Evolutionary conservation across 2,797 vertebrate species (phyloP).

Genomic region (Telmatherina bonti): DNA sequence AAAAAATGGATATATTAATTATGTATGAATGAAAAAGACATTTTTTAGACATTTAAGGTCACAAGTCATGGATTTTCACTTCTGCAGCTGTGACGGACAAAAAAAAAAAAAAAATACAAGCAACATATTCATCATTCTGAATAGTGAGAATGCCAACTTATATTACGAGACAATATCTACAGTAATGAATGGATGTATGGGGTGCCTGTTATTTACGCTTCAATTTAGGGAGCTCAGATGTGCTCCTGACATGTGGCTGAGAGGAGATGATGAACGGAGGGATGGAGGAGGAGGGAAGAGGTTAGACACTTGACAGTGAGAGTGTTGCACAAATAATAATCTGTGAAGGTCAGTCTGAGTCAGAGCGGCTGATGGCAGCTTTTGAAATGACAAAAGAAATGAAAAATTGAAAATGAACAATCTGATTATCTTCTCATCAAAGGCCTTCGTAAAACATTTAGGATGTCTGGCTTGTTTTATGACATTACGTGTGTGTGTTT

Average conservation of each 20-base stretch:
- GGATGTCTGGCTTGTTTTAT: constrained; percentile 51
- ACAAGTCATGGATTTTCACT: neutral
- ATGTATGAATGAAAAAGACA: neutral
- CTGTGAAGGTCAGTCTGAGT: constrained; percentile 64
- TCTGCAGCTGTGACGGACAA: neutral
- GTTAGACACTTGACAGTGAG: constrained; percentile 32
- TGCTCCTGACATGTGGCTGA: neutral
- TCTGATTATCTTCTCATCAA: constrained; percentile 66
- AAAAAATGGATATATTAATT: neutral
- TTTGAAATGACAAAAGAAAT: constrained; percentile 70
- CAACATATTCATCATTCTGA: neutral
- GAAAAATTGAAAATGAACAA: constrained; percentile 69
- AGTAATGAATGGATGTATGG: neutral
- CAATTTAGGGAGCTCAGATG: neutral
- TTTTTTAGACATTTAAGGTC: neutral
- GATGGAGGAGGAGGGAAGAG: constrained; percentile 5
- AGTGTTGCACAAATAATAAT: constrained; percentile 61
- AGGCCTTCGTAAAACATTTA: constrained; percentile 49
- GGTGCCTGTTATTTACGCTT: neutral
- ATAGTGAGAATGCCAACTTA: neutral
- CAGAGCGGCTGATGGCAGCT: constrained; percentile 53
- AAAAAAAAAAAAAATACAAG: neutral
- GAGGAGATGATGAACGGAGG: neutral
- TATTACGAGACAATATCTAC: neutral
- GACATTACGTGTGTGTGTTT: constrained; percentile 1